Conservation (phyloP, 2,113 vertebrate genomes). For the Pterocles burchelli region DNA sequence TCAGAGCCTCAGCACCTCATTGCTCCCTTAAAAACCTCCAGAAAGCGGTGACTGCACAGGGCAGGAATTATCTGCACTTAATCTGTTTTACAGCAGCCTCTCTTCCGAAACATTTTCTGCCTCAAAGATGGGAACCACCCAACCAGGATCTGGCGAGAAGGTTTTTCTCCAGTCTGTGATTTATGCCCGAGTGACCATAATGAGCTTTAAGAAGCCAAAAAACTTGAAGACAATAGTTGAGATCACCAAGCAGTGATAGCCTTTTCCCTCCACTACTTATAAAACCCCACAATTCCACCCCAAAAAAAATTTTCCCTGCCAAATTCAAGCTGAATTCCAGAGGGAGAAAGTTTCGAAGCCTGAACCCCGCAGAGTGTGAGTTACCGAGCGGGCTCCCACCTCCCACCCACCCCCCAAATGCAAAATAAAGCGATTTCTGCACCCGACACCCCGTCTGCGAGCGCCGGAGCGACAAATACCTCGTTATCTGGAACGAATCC, state of each 20-base stretch:
- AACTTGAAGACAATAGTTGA: neutral
- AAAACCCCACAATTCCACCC: neutral
- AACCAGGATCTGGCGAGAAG: neutral
- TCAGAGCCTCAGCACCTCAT: neutral
- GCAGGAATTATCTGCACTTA: neutral
- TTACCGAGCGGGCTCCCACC: neutral
- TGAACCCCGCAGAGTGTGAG: neutral
- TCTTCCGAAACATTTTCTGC: neutral
- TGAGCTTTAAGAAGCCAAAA: neutral
- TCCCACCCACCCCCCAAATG: conserved; percentile 11
- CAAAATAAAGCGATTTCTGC: neutral
- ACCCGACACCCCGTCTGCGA: neutral
- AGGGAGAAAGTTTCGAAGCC: neutral
- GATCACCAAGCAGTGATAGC: neutral
- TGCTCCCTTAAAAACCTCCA: neutral
- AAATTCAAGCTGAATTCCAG: neutral
- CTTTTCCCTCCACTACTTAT: neutral
- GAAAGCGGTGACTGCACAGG: neutral
- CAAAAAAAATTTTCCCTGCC: neutral
- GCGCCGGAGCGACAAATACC: conserved; percentile 73
- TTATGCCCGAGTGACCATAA: conserved; percentile 17
- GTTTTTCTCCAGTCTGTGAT: conserved; percentile 25
- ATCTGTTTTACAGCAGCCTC: neutral
- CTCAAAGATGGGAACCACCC: neutral
- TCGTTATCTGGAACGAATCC: conserved; percentile 75